phyloP scores from a whole-genome alignment of 2,113 vertebrate species.

The Tricholaema leucomelas region DNA sequence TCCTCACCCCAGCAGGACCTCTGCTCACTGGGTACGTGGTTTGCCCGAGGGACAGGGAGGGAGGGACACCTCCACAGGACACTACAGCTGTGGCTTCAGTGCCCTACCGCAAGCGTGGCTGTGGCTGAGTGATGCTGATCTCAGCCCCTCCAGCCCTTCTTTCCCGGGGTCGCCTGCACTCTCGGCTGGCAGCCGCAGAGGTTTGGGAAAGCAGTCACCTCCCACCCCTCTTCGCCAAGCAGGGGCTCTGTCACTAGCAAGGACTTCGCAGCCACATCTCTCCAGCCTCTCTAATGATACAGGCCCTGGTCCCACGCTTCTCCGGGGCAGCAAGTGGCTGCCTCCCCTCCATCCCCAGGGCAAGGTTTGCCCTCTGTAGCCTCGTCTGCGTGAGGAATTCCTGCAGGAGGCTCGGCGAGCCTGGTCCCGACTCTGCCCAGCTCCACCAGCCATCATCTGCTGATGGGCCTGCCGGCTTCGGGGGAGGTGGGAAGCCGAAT shows the following conservation, averaged over 20 bases:
- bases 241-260: background rate
- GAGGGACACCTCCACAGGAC: background rate
- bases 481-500: constrained; percentile 22
- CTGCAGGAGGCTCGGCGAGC: background rate
- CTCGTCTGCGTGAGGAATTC: background rate
- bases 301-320: background rate
- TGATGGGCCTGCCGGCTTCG: background rate
- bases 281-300: background rate
- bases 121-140: background rate
- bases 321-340: background rate
- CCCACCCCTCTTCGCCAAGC: background rate
- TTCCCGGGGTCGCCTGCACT: background rate
- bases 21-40: accelerated
- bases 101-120: accelerated
- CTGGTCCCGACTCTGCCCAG: constrained; percentile 29
- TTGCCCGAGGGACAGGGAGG: background rate
- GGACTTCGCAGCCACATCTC: background rate
- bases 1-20: background rate
- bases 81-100: background rate
- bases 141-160: background rate
- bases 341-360: background rate
- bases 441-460: constrained; percentile 50
- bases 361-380: background rate
- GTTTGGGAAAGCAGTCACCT: background rate
- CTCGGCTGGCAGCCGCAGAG: background rate